phyloP scores from a whole-genome alignment of 2,888 invertebrate species.

The Hirtodrosophila trivittata region DNA sequence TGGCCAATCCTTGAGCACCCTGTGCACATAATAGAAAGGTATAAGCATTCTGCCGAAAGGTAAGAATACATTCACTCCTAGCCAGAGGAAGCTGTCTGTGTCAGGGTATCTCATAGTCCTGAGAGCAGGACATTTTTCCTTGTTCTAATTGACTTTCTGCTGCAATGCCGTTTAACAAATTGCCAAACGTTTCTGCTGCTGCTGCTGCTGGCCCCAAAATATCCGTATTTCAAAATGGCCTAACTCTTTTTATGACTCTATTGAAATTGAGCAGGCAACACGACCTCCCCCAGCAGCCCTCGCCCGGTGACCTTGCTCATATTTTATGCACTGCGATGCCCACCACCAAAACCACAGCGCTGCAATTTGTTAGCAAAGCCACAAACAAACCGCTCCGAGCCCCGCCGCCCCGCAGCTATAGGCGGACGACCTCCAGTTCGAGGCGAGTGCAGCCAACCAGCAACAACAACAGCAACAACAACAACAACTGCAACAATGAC shows the following conservation, averaged over 20 bases:
- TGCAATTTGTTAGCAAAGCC: slow-evolving; percentile 60
- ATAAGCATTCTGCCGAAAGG: too few species aligned
- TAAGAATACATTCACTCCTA: too few species aligned
- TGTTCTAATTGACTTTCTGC: slow-evolving; percentile 56
- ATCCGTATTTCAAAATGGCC: slow-evolving; percentile 50
- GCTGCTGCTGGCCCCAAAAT: slow-evolving; percentile 16
- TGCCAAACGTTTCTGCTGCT: slow-evolving; percentile 26
- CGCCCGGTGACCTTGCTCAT: slow-evolving; percentile 50
- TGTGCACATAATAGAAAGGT: neutral
- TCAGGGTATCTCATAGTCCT: too few species aligned
- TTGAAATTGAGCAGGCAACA: slow-evolving; percentile 46
- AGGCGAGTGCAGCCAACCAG: slow-evolving; percentile 15
- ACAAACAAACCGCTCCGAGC: slow-evolving; percentile 27
- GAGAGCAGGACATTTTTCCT: too few species aligned
- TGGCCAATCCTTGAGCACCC: slow-evolving; percentile 26
- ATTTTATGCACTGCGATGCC: slow-evolving; percentile 49
- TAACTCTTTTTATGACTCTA: slow-evolving; percentile 57
- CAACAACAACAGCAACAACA: slow-evolving; percentile 7
- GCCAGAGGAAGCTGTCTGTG: too few species aligned
- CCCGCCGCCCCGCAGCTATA: neutral
- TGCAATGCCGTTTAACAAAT: slow-evolving; percentile 50
- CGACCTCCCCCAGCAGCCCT: neutral
- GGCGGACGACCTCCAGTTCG: slow-evolving; percentile 1
- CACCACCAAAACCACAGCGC: slow-evolving; percentile 51
- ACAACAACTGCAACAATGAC: slow-evolving; percentile 5